phyloP scores from a whole-genome alignment of 2,113 vertebrate species.

The Bufo gargarizans region DNA sequence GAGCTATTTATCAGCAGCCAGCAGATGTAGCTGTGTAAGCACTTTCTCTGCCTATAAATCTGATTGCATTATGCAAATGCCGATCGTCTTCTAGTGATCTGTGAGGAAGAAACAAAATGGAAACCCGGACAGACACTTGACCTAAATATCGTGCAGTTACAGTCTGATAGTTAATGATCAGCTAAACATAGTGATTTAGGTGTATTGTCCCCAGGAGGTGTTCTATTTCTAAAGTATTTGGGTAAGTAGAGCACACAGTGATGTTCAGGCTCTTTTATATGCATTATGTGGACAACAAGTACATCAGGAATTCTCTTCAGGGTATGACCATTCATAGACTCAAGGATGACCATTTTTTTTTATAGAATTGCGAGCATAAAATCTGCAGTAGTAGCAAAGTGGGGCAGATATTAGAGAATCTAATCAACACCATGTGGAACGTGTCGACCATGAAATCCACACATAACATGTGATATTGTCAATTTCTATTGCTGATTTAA shows the following conservation, averaged over 20 bases:
- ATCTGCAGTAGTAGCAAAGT: no score
- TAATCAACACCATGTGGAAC: no score
- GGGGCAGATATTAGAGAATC: no score
- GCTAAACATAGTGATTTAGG: not conserved
- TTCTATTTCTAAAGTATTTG: not conserved
- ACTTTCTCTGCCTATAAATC: slow-evolving; percentile 18
- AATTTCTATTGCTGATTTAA: no score
- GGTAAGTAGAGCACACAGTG: not conserved
- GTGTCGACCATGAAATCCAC: no score
- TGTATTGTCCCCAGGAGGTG: not conserved
- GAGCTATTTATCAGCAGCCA: slow-evolving; percentile 32
- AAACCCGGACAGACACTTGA: not conserved
- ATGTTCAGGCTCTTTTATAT: not conserved
- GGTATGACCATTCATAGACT: no score
- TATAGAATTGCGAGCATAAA: no score
- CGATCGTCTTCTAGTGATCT: not conserved
- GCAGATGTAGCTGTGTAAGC: slow-evolving; percentile 46
- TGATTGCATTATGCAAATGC: not conserved
- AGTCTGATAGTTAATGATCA: not conserved
- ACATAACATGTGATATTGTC: no score
- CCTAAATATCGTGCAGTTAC: not conserved
- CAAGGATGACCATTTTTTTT: no score
- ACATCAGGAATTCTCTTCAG: no score
- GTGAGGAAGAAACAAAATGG: not conserved
- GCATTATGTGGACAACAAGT: no score